Percentiles rank a stretch among this genome's conserved stretches.
Conservation (phyloP, 2,888 invertebrate species). For the Synergus japonicus region DNA sequence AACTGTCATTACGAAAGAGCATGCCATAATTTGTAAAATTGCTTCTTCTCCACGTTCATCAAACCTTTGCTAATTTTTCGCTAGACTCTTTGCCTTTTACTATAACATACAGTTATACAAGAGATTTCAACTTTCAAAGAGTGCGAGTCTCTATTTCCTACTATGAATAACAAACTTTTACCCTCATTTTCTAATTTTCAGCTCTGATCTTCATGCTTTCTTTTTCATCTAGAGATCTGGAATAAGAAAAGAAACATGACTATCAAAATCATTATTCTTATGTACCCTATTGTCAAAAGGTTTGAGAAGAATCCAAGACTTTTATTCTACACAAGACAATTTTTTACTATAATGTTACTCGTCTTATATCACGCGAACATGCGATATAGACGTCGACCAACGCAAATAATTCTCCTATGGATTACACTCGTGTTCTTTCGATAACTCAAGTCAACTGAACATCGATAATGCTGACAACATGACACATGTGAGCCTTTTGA, state of each 20-base stretch:
- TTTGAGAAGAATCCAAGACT: constrained; percentile 11
- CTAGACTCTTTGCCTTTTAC: constrained; percentile 11
- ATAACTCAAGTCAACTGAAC: constrained; percentile 45
- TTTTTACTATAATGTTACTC: constrained; percentile 43
- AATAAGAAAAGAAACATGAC: not conserved
- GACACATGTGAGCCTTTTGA: constrained; percentile 11
- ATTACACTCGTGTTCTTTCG: constrained; percentile 46
- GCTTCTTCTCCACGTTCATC: constrained; percentile 17
- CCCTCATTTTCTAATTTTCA: not conserved
- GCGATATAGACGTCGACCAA: constrained; percentile 43
- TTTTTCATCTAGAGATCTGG: not conserved
- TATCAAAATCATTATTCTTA: not conserved
- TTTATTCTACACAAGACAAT: constrained; percentile 5
- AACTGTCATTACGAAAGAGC: constrained; percentile 23
- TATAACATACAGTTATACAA: not conserved
- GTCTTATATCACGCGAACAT: constrained; percentile 47
- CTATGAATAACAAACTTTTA: not conserved
- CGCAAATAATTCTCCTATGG: constrained; percentile 47
- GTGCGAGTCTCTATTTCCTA: not conserved
- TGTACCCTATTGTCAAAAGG: not conserved
- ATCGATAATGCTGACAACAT: constrained; percentile 38
- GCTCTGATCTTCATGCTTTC: not conserved
- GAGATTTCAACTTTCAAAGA: constrained; percentile 9
- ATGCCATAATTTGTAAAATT: constrained; percentile 20
- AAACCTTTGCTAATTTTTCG: constrained; percentile 37